These are phyloP conservation scores for Drosophila dives DNA, from an alignment of 2,888 invertebrate species.

Conservation along the genomic window DNA sequence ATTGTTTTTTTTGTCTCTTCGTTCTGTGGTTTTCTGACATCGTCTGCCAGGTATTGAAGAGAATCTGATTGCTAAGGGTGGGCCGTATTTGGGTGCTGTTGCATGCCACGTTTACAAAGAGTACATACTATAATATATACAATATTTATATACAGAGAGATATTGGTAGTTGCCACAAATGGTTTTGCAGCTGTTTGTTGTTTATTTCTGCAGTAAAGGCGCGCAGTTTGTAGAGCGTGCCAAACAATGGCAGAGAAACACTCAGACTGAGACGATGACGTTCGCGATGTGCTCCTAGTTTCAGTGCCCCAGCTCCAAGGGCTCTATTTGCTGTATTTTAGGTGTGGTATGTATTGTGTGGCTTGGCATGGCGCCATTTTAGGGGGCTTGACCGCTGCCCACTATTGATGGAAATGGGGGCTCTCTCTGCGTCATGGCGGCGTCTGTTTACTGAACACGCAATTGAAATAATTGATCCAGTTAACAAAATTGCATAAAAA, in stretches of 20 bases:
- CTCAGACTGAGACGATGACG: slow-evolving; percentile 33
- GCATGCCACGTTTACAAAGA: slow-evolving; percentile 31
- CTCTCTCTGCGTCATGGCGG: slow-evolving; percentile 48
- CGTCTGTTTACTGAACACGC: slow-evolving; percentile 77
- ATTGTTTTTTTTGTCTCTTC: neutral
- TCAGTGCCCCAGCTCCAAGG: slow-evolving; percentile 9
- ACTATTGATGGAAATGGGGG: slow-evolving; percentile 42
- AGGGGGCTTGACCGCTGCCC: slow-evolving; percentile 55
- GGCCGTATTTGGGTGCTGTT: slow-evolving; percentile 18
- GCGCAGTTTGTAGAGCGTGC: slow-evolving; percentile 52
- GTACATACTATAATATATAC: neutral
- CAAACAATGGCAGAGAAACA: slow-evolving; percentile 43
- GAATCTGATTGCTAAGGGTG: slow-evolving; percentile 37
- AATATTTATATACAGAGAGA: neutral
- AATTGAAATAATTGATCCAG: slow-evolving; percentile 80
- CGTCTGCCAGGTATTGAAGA: slow-evolving; percentile 35
- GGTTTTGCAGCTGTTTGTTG: slow-evolving; percentile 57
- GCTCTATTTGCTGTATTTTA: slow-evolving; percentile 19
- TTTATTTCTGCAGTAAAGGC: slow-evolving; percentile 40
- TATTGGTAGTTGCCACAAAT: slow-evolving; percentile 32
- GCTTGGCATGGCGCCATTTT: slow-evolving; percentile 19
- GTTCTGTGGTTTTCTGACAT: slow-evolving; percentile 28
- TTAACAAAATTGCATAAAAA: slow-evolving; percentile 80
- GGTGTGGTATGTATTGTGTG: slow-evolving; percentile 23
- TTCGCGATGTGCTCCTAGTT: slow-evolving; percentile 23